These are phyloP conservation scores for Trichonephila clavipes DNA, from an alignment of 1,140 invertebrate species.

Conservation along the genomic window DNA sequence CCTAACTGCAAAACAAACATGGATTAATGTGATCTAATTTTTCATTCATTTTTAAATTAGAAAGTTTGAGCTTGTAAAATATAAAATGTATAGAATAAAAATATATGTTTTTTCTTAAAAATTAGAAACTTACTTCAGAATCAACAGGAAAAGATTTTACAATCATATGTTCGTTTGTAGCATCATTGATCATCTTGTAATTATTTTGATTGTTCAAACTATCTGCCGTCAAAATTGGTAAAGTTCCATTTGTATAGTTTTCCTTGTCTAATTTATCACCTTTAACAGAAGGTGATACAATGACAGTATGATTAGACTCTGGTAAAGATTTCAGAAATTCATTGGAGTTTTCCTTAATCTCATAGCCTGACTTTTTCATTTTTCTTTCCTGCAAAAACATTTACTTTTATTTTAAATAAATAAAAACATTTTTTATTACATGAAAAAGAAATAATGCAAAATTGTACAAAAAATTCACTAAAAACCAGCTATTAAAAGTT, in stretches of 20 bases:
- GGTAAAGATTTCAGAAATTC: constrained; percentile 55
- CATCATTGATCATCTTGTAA: constrained; percentile 63
- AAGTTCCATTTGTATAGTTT: constrained; percentile 38
- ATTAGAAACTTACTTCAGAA: constrained; percentile 31
- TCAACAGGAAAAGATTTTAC: constrained; percentile 57
- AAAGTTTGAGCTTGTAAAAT: no score
- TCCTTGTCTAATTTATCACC: constrained; percentile 36
- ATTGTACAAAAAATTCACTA: no score
- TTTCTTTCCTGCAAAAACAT: constrained; percentile 43
- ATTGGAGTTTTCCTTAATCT: constrained; percentile 46
- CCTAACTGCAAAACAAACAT: no score
- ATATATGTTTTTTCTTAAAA: no score
- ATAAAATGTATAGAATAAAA: no score
- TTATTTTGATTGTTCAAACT: constrained; percentile 55
- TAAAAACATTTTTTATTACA: not conserved
- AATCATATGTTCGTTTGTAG: not conserved
- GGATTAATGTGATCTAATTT: no score
- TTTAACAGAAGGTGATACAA: not conserved
- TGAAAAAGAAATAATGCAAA: not conserved
- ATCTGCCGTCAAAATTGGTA: constrained; percentile 39
- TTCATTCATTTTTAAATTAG: no score
- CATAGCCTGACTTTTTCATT: constrained; percentile 30
- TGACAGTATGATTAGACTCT: constrained; percentile 3
- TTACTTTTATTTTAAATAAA: no score
- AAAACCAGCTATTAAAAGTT: no score